A percentile compares a stretch with the other conserved stretches of the same genome.
These are phyloP conservation scores for Mystacides longicornis DNA, from an alignment of 2,888 invertebrate genomes.

Conservation along the genomic window DNA sequence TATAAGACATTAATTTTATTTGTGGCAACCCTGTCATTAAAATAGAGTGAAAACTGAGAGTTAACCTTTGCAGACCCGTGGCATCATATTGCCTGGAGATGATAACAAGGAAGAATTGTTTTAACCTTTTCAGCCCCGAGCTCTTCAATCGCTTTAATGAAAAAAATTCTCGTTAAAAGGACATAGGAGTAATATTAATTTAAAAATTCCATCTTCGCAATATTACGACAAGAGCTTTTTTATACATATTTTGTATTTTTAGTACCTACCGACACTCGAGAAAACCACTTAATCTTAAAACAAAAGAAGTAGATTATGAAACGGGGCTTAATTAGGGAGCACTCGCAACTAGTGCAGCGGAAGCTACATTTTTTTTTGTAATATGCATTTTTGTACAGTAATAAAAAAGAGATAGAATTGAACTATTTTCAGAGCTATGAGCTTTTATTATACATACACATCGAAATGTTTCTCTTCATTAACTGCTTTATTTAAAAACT, in stretches of 20 bases:
- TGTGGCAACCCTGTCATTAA: not conserved
- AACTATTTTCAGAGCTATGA: no score
- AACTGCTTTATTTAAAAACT: no score
- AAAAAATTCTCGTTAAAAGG: constrained; percentile 1
- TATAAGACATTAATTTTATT: no score
- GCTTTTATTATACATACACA: no score
- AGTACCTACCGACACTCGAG: not conserved
- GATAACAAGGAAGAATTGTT: constrained; percentile 1
- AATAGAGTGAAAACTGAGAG: not conserved
- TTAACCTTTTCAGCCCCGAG: not conserved
- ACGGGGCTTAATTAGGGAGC: no score
- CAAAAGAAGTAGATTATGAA: no score
- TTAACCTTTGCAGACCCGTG: not conserved
- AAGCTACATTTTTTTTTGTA: no score
- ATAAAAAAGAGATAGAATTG: no score
- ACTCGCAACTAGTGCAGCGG: no score
- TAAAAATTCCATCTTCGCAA: not conserved
- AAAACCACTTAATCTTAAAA: no score
- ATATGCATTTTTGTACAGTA: no score
- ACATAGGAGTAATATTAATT: not conserved
- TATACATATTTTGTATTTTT: not conserved
- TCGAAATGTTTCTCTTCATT: no score
- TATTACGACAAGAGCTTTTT: not conserved
- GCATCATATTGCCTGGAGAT: not conserved
- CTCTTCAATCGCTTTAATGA: not conserved